Base-by-base conservation (phyloP, 2,113 vertebrate species). In the Odontophorus gujanensis region DNA sequence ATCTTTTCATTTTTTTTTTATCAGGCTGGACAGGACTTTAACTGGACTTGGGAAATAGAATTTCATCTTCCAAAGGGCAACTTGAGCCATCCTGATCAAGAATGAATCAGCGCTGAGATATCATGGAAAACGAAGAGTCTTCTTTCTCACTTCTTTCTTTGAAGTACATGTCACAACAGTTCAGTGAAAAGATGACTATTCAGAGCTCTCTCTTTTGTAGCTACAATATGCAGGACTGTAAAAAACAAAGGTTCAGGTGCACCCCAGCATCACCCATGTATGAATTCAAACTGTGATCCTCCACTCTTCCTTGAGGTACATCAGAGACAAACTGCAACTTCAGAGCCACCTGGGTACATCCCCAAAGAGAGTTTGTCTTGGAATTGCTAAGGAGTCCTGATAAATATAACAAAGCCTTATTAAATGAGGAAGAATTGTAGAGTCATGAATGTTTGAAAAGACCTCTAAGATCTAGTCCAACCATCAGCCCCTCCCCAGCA, bases 1-100 rank as follows among this genome's bases (percentile, higher is more conserved):
- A 25, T 14, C 75, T 57, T 76, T 86, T 14, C 36, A 67, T 69
- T 83, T 91, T 69, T 83, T 91, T 40, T 61, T n/a, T 91, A n/a
- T 74, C 66, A 66, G 62, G 32, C 62, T 79, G 24, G 40, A 18
- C 36, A 62, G 68, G 15, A 47, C 47, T 55, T 66, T 11, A 83
- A 20, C 42, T 43, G 59, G 53, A 30, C 47, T 53, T 77, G 43
- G 42, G 81, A 87, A 68, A 81, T 13, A 85, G 55, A 58, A 81
- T 2, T 45, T 1, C 45, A 8, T n/a, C 53, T 82, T 86, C 57
- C 38, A 47, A 77, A 25, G 58, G 81, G 38, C 10, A 43, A 68
- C 51, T 57, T 71, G 42, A 91, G 43, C 47, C 50, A 78, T n/a
- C 45, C 28, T 59, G 11, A 50, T 67, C 26, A 63, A 51, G 34